Base-by-base conservation (phyloP, 2,888 invertebrate genomes). In the Sarcophaga variegata region DNA sequence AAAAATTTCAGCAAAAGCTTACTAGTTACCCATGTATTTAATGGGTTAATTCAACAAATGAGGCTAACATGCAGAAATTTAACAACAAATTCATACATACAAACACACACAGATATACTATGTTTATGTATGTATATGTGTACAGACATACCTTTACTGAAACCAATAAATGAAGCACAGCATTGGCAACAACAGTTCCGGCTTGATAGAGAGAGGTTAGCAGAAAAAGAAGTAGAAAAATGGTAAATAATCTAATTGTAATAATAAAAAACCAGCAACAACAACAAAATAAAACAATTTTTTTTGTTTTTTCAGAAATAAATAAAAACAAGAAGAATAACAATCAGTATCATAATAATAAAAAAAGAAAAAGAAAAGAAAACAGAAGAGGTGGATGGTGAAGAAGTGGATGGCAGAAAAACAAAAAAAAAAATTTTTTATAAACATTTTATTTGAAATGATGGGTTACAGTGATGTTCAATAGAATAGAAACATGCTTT, bases 131-230 rank as follows among this genome's bases (percentile, higher is more conserved):
- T 10, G 8, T 37, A 10, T 8, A 2, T 37, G 37, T 37, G 69
- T 25, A 66, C 74, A 54, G 17, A 71, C 69, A 47, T 25, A 76
- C 20, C 64, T 78, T 78, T 77, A 22, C 72, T 63, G 22, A 20
- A 37, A 37, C 37, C 37, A 37, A 37, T 37, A 37, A 37, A 37
- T 12, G 37, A 72, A 78, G 69, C 63, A 77, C 47, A 74, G 70
- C 25, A 82, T 37, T 49, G 83, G 74, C 76, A 80, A 85, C 79
- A 80, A 87, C 60, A 72, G 83, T 83, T 87, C 77, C 82, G 80
- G 77, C 83, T 75, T 83, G 85, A 60, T 62, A 62, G 77, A 85
- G 66, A 86, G 83, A 79, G 60, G 49, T 45, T 77, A 67, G 27
- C 54, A 67, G 75, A 47, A 27, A 71, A 71, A 75, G 70, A 79